These are phyloP conservation scores for Geophilus truncorum DNA, from an alignment of 2,888 invertebrate genomes.

Conservation along the genomic window DNA sequence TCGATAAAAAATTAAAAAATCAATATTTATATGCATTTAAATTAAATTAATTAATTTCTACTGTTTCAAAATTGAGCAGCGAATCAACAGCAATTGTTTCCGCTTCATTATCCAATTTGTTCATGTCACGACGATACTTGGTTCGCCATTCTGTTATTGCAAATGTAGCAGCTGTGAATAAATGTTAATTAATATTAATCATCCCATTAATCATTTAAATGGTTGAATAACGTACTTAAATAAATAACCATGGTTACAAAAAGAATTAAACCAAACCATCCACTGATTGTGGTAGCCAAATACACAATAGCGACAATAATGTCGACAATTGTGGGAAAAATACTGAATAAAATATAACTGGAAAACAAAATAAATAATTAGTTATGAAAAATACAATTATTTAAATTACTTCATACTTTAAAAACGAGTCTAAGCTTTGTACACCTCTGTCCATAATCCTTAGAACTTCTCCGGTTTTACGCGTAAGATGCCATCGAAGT, in stretches of 20 bases:
- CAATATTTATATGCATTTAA: neutral
- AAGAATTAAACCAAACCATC: conserved; percentile 92
- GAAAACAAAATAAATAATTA: conserved; percentile 37
- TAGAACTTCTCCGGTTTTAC: conserved; percentile 96
- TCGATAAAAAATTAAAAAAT: conserved; percentile 19
- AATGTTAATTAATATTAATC: neutral
- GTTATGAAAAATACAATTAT: neutral
- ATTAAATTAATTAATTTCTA: conserved; percentile 47
- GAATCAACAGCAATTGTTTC: conserved; percentile 93
- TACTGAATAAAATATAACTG: conserved; percentile 75
- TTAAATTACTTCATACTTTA: conserved; percentile 59
- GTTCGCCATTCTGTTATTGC: conserved; percentile 96
- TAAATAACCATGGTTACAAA: conserved; percentile 89
- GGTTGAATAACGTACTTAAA: conserved; percentile 62
- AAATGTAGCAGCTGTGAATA: conserved; percentile 69
- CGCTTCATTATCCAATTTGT: conserved; percentile 85
- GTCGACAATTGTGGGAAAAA: conserved; percentile 86
- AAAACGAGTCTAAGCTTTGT: conserved; percentile 87
- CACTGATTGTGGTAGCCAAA: conserved; percentile 81
- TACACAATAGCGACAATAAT: conserved; percentile 85
- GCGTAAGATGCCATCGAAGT: conserved; percentile 85
- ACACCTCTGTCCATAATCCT: conserved; percentile 96
- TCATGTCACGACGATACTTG: conserved; percentile 89
- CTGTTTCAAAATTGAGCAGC: conserved; percentile 94
- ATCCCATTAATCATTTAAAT: too few relatives aligned